These are phyloP conservation scores for Yponomeuta sedellus DNA, from an alignment of 2,888 invertebrate species.

Conservation along the genomic window DNA sequence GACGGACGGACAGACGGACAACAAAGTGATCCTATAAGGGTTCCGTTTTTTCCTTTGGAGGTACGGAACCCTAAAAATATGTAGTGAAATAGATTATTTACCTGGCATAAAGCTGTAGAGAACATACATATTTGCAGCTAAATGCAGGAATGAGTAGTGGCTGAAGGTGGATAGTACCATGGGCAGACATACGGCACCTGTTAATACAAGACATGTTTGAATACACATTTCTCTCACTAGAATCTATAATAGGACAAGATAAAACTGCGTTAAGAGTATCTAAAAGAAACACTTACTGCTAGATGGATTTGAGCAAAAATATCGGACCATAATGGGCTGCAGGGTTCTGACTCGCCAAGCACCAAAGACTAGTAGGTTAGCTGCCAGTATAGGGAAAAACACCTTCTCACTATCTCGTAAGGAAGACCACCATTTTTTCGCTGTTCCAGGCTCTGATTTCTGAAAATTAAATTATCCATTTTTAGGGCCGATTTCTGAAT, in stretches of 20 bases:
- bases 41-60: too few relatives aligned
- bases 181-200: constrained; percentile 86
- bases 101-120: constrained; percentile 87
- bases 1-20: too few relatives aligned
- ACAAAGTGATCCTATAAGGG: too few relatives aligned
- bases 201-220: constrained; percentile 35
- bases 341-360: constrained; percentile 87
- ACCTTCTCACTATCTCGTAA: constrained; percentile 85
- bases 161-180: constrained; percentile 97
- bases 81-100: constrained; percentile 23
- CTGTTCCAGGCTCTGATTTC: constrained; percentile 54
- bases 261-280: neutral
- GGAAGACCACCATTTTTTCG: constrained; percentile 82
- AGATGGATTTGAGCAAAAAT: constrained; percentile 66
- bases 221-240: neutral
- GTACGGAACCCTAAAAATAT: too few relatives aligned
- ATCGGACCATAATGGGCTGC: constrained; percentile 82
- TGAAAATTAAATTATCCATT: too few relatives aligned
- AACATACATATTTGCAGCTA: constrained; percentile 97
- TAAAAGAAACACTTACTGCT: constrained; percentile 75
- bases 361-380: constrained; percentile 87
- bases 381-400: constrained; percentile 86
- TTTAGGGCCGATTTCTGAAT: too few relatives aligned
- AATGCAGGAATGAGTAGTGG: constrained; percentile 90
- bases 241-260: too few relatives aligned